phyloP scores from a whole-genome alignment of 2,113 vertebrate species.

The Mesitornis unicolor region DNA sequence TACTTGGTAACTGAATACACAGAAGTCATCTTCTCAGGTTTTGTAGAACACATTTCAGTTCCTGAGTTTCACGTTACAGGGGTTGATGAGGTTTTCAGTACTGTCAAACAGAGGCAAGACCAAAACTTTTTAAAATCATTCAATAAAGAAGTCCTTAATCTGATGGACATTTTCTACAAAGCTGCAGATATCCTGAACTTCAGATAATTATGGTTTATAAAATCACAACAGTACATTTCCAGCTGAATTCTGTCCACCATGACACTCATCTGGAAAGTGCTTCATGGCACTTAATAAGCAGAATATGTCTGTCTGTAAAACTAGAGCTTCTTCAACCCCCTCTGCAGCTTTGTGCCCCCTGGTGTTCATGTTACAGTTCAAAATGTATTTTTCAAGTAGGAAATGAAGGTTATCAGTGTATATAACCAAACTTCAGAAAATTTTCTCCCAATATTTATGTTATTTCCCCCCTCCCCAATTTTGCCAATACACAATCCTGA shows the following conservation, averaged over 20 bases:
- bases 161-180: not conserved
- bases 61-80: not conserved
- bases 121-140: not conserved
- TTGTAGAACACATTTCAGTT: not conserved
- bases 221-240: not conserved
- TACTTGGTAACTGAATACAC: not conserved
- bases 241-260: not conserved
- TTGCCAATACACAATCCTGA: not conserved
- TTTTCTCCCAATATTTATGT: not conserved
- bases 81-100: not conserved
- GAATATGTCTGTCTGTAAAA: not conserved
- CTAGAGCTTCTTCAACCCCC: not conserved
- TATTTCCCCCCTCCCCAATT: not conserved
- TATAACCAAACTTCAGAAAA: not conserved
- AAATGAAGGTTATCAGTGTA: not conserved
- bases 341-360: not conserved
- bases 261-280: not conserved
- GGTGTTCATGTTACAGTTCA: not conserved
- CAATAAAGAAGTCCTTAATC: not conserved
- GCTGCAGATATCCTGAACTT: not conserved
- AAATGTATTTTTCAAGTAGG: not conserved
- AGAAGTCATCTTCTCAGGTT: not conserved
- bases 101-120: not conserved
- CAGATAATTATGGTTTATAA: not conserved
- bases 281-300: not conserved